A percentile compares a stretch with the other conserved stretches of the same genome.
Conservation (phyloP, 2,113 vertebrate genomes). For the Tetraodon nigroviridis region DNA sequence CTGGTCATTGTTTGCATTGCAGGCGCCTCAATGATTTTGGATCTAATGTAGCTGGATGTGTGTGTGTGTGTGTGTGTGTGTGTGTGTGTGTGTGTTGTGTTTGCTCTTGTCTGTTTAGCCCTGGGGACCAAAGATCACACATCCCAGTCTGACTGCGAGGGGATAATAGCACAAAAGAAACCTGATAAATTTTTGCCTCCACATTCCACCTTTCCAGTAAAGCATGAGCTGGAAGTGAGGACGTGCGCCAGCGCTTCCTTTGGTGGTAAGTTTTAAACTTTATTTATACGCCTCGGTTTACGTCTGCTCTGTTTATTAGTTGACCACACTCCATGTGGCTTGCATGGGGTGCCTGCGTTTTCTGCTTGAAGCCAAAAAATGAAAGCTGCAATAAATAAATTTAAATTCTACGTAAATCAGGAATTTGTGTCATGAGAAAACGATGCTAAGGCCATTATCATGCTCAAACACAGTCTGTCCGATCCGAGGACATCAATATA, state of each 20-base stretch:
- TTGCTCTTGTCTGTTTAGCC: constrained; percentile 57
- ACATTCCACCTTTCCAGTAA: constrained; percentile 20
- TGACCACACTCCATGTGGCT: constrained; percentile 30
- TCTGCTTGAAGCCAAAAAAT: constrained; percentile 17
- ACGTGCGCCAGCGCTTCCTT: constrained; percentile 21
- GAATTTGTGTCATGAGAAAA: constrained; percentile 19
- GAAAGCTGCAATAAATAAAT: constrained; percentile 26
- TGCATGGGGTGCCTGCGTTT: constrained; percentile 31
- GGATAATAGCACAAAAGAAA: constrained; percentile 16
- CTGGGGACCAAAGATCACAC: constrained; percentile 61
- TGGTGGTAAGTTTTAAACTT: constrained; percentile 49
- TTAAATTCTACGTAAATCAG: constrained; percentile 26
- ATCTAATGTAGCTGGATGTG: constrained; percentile 64
- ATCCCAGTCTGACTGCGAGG: constrained; percentile 24
- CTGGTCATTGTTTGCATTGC: constrained; percentile 63
- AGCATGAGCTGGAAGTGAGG: constrained; percentile 53
- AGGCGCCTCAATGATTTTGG: constrained; percentile 58
- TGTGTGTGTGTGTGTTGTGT: constrained; percentile 57
- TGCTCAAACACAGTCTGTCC: constrained; percentile 2
- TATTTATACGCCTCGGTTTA: constrained; percentile 11
- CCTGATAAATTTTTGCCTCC: constrained; percentile 11
- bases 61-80: constrained; percentile 41
- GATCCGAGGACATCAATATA: constrained; percentile 48
- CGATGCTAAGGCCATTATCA: constrained; percentile 22
- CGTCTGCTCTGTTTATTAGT: constrained; percentile 36